phyloP scores from a whole-genome alignment of 2,113 vertebrate species.

The Parus major region DNA sequence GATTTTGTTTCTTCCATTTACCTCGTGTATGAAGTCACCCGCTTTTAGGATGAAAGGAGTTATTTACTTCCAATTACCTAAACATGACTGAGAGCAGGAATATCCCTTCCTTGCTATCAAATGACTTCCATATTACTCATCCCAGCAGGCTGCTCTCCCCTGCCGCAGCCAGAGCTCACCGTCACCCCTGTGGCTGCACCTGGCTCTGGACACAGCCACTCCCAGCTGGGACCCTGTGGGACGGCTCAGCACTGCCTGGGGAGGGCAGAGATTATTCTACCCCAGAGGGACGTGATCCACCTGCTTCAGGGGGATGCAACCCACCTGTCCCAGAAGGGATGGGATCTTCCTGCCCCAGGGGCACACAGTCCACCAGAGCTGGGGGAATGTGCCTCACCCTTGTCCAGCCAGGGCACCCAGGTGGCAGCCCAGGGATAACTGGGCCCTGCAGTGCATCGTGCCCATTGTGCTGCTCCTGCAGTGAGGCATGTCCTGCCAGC shows the following conservation, averaged over 20 bases:
- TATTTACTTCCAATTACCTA: constrained; percentile 40
- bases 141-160: neutral
- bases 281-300: neutral
- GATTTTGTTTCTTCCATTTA: constrained; percentile 42
- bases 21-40: neutral
- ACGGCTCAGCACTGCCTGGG: rapidly evolving
- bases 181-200: neutral
- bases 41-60: neutral
- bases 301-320: neutral
- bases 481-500: neutral
- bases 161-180: neutral
- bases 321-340: neutral
- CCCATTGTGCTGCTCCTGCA: neutral
- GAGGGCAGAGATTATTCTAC: neutral
- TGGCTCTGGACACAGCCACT: neutral
- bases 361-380: rapidly evolving
- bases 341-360: neutral
- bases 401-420: rapidly evolving
- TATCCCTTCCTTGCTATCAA: neutral
- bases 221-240: too few relatives aligned
- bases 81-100: neutral
- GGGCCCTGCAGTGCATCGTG: rapidly evolving
- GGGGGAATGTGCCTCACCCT: neutral
- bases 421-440: rapidly evolving
- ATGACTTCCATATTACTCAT: neutral